Percentiles rank a stretch among this genome's conserved stretches.
Conservation (phyloP, 23 tunicate genomes). For the Ciona savignyi region DNA sequence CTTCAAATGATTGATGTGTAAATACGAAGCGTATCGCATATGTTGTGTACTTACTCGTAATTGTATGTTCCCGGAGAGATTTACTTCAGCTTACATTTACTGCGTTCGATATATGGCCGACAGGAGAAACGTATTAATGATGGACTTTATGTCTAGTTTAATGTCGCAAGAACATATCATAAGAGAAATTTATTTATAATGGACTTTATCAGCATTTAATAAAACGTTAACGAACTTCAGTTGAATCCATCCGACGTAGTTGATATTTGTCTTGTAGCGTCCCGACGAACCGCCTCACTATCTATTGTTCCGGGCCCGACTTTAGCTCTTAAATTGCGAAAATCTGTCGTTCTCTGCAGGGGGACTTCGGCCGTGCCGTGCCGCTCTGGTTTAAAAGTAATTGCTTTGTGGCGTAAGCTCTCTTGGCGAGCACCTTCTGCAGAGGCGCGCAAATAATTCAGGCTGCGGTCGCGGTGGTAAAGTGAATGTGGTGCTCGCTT, state of each 20-base stretch:
- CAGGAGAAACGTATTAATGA: too few species aligned
- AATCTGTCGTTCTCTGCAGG: background rate
- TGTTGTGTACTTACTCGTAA: background rate
- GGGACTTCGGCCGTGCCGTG: background rate
- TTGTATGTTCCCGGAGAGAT: background rate
- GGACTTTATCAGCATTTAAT: too few species aligned
- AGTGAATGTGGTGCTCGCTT: background rate
- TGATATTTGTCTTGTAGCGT: background rate
- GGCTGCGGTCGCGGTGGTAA: background rate
- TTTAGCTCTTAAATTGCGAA: background rate
- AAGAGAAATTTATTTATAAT: too few species aligned
- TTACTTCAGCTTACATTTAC: too few species aligned
- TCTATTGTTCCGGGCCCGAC: background rate
- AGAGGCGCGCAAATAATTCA: background rate
- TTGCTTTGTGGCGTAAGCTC: too few species aligned
- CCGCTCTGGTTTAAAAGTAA: too few species aligned
- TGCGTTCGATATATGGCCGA: too few species aligned
- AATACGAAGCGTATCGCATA: background rate
- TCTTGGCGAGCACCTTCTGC: background rate
- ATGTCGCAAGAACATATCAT: too few species aligned
- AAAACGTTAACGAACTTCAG: background rate
- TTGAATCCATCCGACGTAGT: background rate
- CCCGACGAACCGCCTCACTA: background rate
- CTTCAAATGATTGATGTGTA: background rate
- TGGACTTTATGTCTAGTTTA: too few species aligned